Base-by-base conservation (phyloP, 2,113 vertebrate species). In the Zingel zingel region DNA sequence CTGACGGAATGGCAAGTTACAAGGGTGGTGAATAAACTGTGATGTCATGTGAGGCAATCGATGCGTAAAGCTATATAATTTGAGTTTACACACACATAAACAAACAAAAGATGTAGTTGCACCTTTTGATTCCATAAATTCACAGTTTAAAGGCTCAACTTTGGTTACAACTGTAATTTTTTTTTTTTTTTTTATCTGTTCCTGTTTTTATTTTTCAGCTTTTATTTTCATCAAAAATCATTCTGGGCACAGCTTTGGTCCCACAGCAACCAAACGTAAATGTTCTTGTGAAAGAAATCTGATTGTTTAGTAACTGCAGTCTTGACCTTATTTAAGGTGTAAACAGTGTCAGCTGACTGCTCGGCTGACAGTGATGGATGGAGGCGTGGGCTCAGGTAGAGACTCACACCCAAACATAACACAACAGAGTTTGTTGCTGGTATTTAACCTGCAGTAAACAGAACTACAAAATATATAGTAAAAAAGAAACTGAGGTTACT, bases 301-400 rank as follows among this genome's bases (percentile, higher is more conserved):
- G 56, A 68, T 74, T 74, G 68, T 79, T 74, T 39, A 67, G 54
- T 79, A 25, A 9, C 56, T 48, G 36, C 68, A n/a, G 82, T 54
- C 62, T 25, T 61, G 36, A 74, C 48, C 75, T 68, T 56, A 54
- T 79, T 74, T 67, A 62, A 61, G 21, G 47, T 21, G 71, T 53
- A 68, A 67, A 74, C 56, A 61, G 53, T n/a, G 56, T 84, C 56
- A 61, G 45, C 47, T 3, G 25, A 68, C 43, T 66, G 70, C 21
- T 23, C 11, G 6, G 5, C 66, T 53, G 18, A 53, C 74, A 65
- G 50, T 76, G 64, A 68, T 78, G 75, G 69, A 80, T 73, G 59
- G 14, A 80, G 51, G 78, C 9, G 51, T 19, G 39, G 21, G 61
- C 51, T 73, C 51, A 64, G 69, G 50, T 65, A 36, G 36, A 45